Percentiles rank a stretch among this genome's conserved stretches.
Evolutionary conservation across 1,140 invertebrate species (phyloP).

Genomic region (Fopius arisanus): DNA sequence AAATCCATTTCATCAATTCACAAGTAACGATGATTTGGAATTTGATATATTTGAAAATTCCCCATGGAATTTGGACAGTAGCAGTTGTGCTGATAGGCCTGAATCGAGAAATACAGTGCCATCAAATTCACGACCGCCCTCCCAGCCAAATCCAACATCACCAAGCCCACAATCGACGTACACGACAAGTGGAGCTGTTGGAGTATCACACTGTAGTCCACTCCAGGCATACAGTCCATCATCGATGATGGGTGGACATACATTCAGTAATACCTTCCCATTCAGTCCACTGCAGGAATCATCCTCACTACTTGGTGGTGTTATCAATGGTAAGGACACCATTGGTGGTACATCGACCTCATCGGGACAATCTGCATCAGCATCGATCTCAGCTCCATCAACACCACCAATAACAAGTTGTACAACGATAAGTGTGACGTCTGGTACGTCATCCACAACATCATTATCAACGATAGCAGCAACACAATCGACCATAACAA

Average conservation of each 20-base stretch:
- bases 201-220: constrained; percentile 49
- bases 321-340: constrained; percentile 23
- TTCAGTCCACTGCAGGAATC: constrained; percentile 69
- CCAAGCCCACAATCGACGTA: constrained; percentile 50
- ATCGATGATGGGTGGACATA: constrained; percentile 50
- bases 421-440: constrained; percentile 4
- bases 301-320: constrained; percentile 43
- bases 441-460: constrained; percentile 8
- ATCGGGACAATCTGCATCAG: background rate
- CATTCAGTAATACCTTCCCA: constrained; percentile 66
- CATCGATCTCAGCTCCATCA: background rate
- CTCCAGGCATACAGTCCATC: constrained; percentile 57
- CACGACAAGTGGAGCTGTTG: constrained; percentile 34
- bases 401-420: constrained; percentile 4
- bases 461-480: constrained; percentile 29
- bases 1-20: constrained; percentile 59
- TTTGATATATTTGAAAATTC: constrained; percentile 69
- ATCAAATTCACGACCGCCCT: constrained; percentile 65
- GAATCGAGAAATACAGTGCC: constrained; percentile 68
- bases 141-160: constrained; percentile 60
- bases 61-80: constrained; percentile 65
- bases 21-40: constrained; percentile 67
- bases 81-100: constrained; percentile 60
- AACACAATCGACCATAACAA: constrained; percentile 43
- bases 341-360: background rate